Conservation (phyloP, 2,888 invertebrate genomes). For the Callinectes sapidus region DNA sequence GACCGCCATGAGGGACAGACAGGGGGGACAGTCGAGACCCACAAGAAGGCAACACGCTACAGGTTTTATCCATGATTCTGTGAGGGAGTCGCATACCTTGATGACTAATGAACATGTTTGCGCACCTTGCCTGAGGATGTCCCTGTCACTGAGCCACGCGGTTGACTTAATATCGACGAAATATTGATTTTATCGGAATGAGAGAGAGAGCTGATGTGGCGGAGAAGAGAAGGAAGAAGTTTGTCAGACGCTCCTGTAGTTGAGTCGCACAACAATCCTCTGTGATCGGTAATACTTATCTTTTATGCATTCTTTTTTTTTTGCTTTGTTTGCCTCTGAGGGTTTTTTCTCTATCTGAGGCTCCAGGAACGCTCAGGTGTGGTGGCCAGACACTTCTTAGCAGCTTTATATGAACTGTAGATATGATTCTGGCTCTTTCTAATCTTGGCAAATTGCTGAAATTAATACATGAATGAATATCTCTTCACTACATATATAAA, state of each 20-base stretch:
- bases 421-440: neutral
- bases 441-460: neutral
- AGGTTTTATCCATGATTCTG: neutral
- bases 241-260: neutral
- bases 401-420: neutral
- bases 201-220: neutral
- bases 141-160: conserved; percentile 4
- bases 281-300: neutral
- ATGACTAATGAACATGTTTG: conserved; percentile 26
- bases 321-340: neutral
- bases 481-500: neutral
- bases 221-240: neutral
- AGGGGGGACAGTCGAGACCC: neutral
- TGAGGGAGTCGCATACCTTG: neutral
- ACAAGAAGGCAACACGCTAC: neutral
- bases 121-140: neutral
- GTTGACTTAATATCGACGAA: conserved; percentile 9
- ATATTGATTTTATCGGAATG: neutral
- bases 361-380: neutral
- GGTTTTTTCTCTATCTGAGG: neutral
- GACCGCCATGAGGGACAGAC: neutral
- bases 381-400: neutral
- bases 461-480: neutral
- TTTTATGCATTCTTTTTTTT: neutral
- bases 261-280: neutral